phyloP scores from a whole-genome alignment of 2,888 invertebrate species.

The Scelioninae gen. 2 region DNA sequence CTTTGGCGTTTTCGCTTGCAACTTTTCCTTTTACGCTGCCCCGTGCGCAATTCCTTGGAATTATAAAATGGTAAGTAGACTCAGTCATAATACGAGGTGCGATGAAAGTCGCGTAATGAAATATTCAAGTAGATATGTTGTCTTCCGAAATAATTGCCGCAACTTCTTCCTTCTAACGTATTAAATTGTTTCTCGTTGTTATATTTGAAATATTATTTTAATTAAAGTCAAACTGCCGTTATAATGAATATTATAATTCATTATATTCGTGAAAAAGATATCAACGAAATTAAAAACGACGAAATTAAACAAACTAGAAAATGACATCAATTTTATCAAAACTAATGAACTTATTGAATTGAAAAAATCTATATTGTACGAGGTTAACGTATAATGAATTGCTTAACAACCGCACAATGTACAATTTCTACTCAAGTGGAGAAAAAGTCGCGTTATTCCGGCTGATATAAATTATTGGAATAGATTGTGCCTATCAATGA shows the following conservation, averaged over 20 bases:
- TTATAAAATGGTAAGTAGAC: constrained; percentile 38
- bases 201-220: background rate
- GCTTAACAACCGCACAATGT: too few species aligned
- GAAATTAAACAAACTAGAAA: too few species aligned
- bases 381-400: too few species aligned
- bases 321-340: too few species aligned
- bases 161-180: constrained; percentile 21
- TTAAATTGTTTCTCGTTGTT: constrained; percentile 16
- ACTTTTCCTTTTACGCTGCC: constrained; percentile 29
- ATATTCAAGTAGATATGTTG: constrained; percentile 31
- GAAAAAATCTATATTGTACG: too few species aligned
- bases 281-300: background rate
- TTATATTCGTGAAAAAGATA: background rate
- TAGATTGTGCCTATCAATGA: too few species aligned
- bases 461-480: too few species aligned
- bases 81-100: constrained; percentile 33
- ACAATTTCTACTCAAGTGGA: too few species aligned
- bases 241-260: too few species aligned
- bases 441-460: too few species aligned
- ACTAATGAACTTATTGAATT: too few species aligned
- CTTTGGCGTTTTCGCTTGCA: constrained; percentile 30
- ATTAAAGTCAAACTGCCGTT: constrained; percentile 7
- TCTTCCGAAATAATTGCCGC: constrained; percentile 32
- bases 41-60: constrained; percentile 19
- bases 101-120: constrained; percentile 38